Base-by-base conservation (phyloP, 2,888 invertebrate species). In the Polyommatus iphigenia region DNA sequence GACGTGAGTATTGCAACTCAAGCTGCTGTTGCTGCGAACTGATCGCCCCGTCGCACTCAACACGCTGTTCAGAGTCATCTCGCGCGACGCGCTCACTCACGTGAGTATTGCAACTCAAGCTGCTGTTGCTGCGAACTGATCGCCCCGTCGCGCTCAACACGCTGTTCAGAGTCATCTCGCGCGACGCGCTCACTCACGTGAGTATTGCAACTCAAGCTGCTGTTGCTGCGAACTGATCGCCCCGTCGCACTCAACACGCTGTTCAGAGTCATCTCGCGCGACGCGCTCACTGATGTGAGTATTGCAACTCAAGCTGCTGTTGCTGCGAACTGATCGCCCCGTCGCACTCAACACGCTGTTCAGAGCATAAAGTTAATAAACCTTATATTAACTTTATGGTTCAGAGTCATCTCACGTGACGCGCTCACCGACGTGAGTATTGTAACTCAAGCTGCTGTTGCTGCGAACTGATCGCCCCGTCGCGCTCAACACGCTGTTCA, bases 401-500 rank as follows among this genome's bases (percentile, higher is more conserved):
- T 32, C 32, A 32, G 32, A 32, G 4, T 32, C 5, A 32, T 0
- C 36, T 8, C 41, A 1, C 41, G 8, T 6, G 7, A 86, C n/a
- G 80, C 79, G 13, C 80, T 83, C 54, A 80, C 81, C 84, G 86
- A 36, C 81, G 77, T 0, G 5, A 54, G 15, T 15, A 54, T 5
- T 54, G 18, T 78, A 82, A 3, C 59, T 88, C 2, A 20, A 81
- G 1, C 41, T 87, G 24, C 78, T 86, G 54, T 67, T 86, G 13
- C 18, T 18, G 54, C 15, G 4, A 54, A 54, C 18, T 5, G 18
- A 18, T 18, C 18, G 15, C 18, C 54, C 4, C 54, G 18, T 54
- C 32, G 32, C 32, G 4, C 32, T 32, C 32, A 32, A 32, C 32
- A 5, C 32, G 32, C 32, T 32, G 32, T 32, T 32, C 32, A 5